phyloP scores from a whole-genome alignment of 1,140 invertebrate species.

The Drosophila nikananu region DNA sequence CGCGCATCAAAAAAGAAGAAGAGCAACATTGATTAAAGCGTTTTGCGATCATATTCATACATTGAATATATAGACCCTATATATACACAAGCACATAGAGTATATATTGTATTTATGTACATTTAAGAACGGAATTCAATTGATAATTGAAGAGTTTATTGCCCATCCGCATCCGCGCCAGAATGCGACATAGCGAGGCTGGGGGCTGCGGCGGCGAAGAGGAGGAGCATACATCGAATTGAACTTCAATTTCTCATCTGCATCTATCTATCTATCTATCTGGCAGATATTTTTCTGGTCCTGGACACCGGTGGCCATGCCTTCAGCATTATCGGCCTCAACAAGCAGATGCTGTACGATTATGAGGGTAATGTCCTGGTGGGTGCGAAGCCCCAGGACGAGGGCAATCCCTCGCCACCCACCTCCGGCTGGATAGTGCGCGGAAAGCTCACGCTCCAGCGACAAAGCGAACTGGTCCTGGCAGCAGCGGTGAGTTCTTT shows the following conservation, averaged over 20 bases:
- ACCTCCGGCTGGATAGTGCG: conserved; percentile 83
- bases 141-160: conserved; percentile 78
- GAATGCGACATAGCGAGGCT: conserved; percentile 36
- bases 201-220: not conserved
- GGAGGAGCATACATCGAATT: conserved; percentile 18
- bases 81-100: conserved; percentile 24
- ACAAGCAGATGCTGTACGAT: conserved; percentile 84
- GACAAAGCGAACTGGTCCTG: conserved; percentile 68
- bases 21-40: conserved; percentile 64
- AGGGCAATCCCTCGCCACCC: conserved; percentile 69
- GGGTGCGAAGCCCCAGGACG: conserved; percentile 81
- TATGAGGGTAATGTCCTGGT: conserved; percentile 82
- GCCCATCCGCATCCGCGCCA: conserved; percentile 50
- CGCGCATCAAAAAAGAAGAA: conserved; percentile 31
- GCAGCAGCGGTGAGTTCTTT: conserved; percentile 78
- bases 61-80: conserved; percentile 20
- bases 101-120: conserved; percentile 21
- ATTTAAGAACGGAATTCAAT: conserved; percentile 69
- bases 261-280: conserved; percentile 29
- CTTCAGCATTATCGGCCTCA: conserved; percentile 80
- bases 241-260: conserved; percentile 49
- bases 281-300: conserved; percentile 74
- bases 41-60: conserved; percentile 48
- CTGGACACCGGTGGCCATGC: conserved; percentile 71
- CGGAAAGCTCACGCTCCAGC: conserved; percentile 80